Evolutionary conservation across 2,888 invertebrate species (phyloP), one percentile per base, ranked within the genome.

Genomic region (Bombylius major): DNA sequence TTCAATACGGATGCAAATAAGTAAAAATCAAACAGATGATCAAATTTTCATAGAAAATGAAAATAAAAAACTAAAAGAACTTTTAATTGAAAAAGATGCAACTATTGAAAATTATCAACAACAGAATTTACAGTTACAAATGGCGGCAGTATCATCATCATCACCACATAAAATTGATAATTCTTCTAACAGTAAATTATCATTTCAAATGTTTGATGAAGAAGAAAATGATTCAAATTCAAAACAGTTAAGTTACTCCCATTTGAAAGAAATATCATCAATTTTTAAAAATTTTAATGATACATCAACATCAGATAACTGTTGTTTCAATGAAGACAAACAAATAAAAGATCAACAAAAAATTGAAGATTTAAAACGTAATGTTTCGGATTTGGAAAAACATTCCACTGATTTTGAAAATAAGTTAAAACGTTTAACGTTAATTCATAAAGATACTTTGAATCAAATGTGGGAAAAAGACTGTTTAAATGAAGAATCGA

Each of bases 21-120:
- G 74, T 0, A 72, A 75, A 57, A 75, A 75, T 55, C 75, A 75
- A 59, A 75, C 75, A 0, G 75, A 75, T 55, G 75, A 75, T 50
- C 75, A 75, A 60, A 71, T 73, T 1, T 71, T 72, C 56, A 69
- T 74, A 34, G 72, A 78, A 60, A 76, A 68, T 62, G 82, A 82
- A 70, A 81, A 82, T 63, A 80, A 80, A 62, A 77, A 77, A 46
- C 67, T 82, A 1, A 77, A 78, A 54, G 75, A 78, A 54, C 61
- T 78, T 44, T 64, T 82, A 4, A 74, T 74, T 44, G 75, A 70
- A 56, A 78, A 79, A 66, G 78, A 78, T 63, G 66, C 75, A 42
- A 75, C 79, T 62, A 76, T 80, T 54, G 68, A 70, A 42, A 70
- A 66, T 58, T 73, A 73, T 59, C 72, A 74, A 58, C 66, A 65